Evolutionary conservation across 2,797 vertebrate species (phyloP).

Genomic region (Argentina silus): DNA sequence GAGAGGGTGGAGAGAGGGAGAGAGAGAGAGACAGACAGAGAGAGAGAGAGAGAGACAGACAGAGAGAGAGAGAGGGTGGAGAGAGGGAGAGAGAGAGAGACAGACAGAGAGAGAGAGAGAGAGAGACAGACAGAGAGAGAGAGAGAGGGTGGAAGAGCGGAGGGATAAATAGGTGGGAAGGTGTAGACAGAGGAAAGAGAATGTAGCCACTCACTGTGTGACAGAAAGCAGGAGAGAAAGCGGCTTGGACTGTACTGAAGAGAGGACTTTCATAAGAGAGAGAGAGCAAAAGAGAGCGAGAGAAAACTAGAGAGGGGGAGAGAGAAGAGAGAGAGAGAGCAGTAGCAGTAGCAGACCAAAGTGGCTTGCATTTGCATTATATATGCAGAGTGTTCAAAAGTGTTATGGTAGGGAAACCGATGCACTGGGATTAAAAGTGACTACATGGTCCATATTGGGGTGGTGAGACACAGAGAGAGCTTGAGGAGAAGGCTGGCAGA

Average conservation of each 20-base stretch:
- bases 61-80: slow-evolving; percentile 1
- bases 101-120: background rate
- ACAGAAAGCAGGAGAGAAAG: background rate
- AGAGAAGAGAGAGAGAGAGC: slow-evolving; percentile 6
- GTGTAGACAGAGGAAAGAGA: background rate
- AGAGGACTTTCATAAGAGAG: background rate
- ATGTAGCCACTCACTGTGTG: background rate
- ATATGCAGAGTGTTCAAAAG: slow-evolving; percentile 71
- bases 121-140: background rate
- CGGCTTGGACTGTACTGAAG: too few relatives aligned
- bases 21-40: background rate
- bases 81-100: background rate
- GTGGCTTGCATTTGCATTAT: slow-evolving; percentile 70
- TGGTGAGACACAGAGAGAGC: slow-evolving; percentile 9
- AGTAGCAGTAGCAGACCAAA: slow-evolving; percentile 43
- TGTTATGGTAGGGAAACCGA: slow-evolving; percentile 67
- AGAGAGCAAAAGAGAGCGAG: background rate
- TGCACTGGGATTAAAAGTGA: slow-evolving; percentile 73
- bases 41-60: background rate
- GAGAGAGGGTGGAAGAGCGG: background rate
- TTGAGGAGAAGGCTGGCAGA: slow-evolving; percentile 48
- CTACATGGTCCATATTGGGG: slow-evolving; percentile 42
- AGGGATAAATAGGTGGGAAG: background rate
- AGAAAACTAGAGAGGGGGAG: background rate
- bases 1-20: background rate